phyloP scores from a whole-genome alignment of 2,888 invertebrate genomes.

The Caenorhabditis sp. region DNA sequence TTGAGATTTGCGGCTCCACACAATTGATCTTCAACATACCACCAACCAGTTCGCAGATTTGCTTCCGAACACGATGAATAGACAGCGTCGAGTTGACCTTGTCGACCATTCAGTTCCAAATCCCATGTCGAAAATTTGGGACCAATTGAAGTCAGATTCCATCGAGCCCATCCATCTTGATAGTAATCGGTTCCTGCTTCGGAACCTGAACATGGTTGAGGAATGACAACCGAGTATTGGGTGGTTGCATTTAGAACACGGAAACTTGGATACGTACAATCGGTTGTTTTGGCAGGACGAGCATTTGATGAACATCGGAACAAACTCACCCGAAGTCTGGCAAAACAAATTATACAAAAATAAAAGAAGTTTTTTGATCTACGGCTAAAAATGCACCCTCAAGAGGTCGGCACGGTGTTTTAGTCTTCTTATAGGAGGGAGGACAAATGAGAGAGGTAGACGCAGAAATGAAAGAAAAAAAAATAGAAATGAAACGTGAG shows the following conservation, averaged over 20 bases:
- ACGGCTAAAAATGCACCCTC: no score
- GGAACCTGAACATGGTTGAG: slow-evolving; percentile 49
- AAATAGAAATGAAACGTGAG: no score
- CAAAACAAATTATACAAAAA: no score
- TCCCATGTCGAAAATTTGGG: slow-evolving; percentile 57
- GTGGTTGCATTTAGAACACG: slow-evolving; percentile 33
- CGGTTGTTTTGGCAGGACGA: slow-evolving; percentile 32
- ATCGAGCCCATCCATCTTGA: slow-evolving; percentile 61
- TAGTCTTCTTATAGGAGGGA: no score
- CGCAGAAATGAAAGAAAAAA: no score
- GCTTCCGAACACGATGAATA: slow-evolving; percentile 46
- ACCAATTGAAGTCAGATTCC: slow-evolving; percentile 49
- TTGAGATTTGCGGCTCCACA: slow-evolving; percentile 61
- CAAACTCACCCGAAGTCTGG: slow-evolving; percentile 51
- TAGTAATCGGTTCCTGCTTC: slow-evolving; percentile 47
- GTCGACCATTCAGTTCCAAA: slow-evolving; percentile 19
- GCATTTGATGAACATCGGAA: slow-evolving; percentile 47
- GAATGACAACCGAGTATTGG: slow-evolving; percentile 51
- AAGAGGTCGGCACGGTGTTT: no score
- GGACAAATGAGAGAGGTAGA: no score
- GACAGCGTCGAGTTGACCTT: no score
- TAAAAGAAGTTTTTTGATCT: no score
- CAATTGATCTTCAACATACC: slow-evolving; percentile 48
- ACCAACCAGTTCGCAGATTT: slow-evolving; percentile 61
- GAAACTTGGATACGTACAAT: slow-evolving; percentile 54